Evolutionary conservation across 2,888 invertebrate species (phyloP).

Genomic region (Pyrrhia umbra): DNA sequence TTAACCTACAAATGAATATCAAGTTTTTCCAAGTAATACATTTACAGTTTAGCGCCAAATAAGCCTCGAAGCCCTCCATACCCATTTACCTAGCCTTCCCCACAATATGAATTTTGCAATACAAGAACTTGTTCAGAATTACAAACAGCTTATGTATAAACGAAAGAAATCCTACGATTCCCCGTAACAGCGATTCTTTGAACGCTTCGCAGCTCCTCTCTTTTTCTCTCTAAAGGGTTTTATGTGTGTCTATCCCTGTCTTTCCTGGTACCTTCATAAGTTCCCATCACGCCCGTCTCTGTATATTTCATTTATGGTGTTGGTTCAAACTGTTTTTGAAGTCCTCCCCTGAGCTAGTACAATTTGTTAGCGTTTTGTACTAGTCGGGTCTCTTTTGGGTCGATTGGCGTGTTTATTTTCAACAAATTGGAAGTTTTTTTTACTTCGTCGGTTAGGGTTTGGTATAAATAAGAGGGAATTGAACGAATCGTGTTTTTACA

Average conservation of each 20-base stretch:
- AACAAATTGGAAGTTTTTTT: conserved; percentile 52
- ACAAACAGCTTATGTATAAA: conserved; percentile 70
- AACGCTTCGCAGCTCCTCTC: conserved; percentile 48
- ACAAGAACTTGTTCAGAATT: conserved; percentile 62
- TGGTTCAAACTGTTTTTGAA: conserved; percentile 69
- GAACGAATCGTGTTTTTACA: conserved; percentile 10
- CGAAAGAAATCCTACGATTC: conserved; percentile 62
- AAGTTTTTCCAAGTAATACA: conserved; percentile 13
- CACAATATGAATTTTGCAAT: conserved; percentile 58
- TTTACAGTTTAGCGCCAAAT: conserved; percentile 15
- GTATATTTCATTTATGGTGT: conserved; percentile 72
- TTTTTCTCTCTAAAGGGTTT: conserved; percentile 31
- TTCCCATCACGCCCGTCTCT: conserved; percentile 59
- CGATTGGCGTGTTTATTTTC: conserved; percentile 60
- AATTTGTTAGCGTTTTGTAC: conserved; percentile 67
- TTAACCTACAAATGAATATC: neutral
- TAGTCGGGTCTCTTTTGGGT: conserved; percentile 57
- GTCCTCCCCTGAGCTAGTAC: conserved; percentile 60
- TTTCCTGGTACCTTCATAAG: conserved; percentile 49
- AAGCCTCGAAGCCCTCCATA: conserved; percentile 17
- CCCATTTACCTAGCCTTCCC: conserved; percentile 22
- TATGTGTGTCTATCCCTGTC: conserved; percentile 50
- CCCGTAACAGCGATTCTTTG: conserved; percentile 61
- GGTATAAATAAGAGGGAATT: conserved; percentile 23
- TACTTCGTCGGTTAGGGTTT: conserved; percentile 31